A percentile compares a stretch with the other conserved stretches of the same genome.
These are phyloP conservation scores for Sciurus niger DNA, from an alignment of 2,113 vertebrate genomes.

Conservation along the genomic window DNA sequence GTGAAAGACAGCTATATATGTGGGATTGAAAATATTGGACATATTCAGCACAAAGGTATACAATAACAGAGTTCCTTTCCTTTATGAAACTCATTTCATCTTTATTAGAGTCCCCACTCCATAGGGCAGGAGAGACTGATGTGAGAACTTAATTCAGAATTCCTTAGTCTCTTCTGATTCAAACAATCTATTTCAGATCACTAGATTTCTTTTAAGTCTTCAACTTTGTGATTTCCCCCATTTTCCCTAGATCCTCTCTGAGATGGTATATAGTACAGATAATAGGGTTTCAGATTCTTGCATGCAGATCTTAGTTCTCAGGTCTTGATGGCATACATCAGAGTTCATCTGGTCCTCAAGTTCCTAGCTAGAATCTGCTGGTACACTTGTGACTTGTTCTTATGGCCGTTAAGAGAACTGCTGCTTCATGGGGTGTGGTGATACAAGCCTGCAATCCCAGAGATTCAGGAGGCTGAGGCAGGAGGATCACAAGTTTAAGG, in stretches of 20 bases:
- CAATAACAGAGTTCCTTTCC: neutral
- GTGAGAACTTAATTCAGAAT: neutral
- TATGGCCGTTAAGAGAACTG: neutral
- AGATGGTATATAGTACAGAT: neutral
- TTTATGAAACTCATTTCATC: neutral
- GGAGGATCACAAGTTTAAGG: too few relatives aligned
- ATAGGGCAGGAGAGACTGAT: neutral
- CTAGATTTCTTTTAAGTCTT: neutral
- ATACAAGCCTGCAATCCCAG: too few relatives aligned
- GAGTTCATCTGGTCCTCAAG: neutral
- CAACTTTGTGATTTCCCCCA: neutral
- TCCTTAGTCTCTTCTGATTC: neutral
- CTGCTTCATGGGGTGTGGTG: too few relatives aligned
- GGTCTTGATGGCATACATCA: too few relatives aligned
- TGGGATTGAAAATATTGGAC: neutral
- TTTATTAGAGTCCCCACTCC: neutral
- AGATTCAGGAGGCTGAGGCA: too few relatives aligned
- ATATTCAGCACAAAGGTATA: neutral
- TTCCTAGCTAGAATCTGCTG: neutral
- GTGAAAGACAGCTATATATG: neutral
- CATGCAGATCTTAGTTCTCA: neutral
- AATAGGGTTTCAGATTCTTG: neutral
- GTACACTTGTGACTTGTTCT: neutral
- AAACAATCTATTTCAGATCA: neutral
- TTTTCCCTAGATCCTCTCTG: neutral